phyloP scores from a whole-genome alignment of 2,113 vertebrate species.

The Todiramphus saurophagus region DNA sequence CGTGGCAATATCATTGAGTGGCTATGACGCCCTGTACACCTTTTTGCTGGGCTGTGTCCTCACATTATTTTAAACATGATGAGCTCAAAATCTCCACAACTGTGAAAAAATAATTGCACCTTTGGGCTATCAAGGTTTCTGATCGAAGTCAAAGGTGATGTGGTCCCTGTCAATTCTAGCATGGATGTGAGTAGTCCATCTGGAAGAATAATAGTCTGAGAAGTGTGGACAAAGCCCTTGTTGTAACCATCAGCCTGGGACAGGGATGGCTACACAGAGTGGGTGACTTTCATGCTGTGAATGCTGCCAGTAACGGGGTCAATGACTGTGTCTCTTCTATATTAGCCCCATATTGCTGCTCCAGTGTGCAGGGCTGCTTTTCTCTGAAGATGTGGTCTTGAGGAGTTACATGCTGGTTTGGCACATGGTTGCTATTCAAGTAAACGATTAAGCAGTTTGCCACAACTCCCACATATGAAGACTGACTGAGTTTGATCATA shows the following conservation, averaged over 20 bases:
- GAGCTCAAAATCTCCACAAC: neutral
- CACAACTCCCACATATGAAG: neutral
- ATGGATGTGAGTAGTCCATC: neutral
- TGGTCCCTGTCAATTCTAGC: neutral
- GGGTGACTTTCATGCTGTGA: neutral
- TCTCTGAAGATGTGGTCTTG: neutral
- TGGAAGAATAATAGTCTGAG: neutral
- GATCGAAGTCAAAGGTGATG: neutral
- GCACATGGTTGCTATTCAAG: neutral
- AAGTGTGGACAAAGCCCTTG: neutral
- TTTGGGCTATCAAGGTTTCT: neutral
- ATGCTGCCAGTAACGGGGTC: neutral
- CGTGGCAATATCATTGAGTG: neutral
- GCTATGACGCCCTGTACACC: neutral
- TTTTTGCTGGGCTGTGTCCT: neutral
- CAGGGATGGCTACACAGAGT: neutral
- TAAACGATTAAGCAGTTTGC: neutral
- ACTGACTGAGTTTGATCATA: neutral
- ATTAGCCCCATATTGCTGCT: neutral
- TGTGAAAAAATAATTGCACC: neutral
- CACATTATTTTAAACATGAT: neutral
- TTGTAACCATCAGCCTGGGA: neutral
- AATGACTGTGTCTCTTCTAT: neutral
- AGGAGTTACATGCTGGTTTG: neutral
- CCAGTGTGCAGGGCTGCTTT: neutral